phyloP scores from a whole-genome alignment of 2,888 invertebrate species.

The Tipula unca region DNA sequence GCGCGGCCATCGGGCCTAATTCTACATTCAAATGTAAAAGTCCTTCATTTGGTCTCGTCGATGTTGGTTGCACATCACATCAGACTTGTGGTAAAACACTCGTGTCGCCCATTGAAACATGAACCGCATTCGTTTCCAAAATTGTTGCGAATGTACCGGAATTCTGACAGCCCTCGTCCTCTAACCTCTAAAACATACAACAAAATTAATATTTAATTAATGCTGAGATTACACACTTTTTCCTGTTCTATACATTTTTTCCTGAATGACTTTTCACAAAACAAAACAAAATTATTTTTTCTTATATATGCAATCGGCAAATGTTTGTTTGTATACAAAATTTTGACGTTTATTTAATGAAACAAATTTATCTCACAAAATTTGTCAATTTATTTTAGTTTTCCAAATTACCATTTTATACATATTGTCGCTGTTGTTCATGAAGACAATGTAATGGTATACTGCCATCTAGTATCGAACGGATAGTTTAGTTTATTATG shows the following conservation, averaged over 20 bases:
- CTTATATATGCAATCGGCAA: neutral
- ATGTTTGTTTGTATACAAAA: neutral
- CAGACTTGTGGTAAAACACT: slow-evolving; percentile 82
- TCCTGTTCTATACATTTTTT: slow-evolving; percentile 54
- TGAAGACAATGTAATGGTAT: neutral
- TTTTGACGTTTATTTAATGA: neutral
- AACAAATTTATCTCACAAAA: neutral
- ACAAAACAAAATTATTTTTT: slow-evolving; percentile 31
- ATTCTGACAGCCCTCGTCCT: slow-evolving; percentile 69
- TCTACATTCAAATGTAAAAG: slow-evolving; percentile 78
- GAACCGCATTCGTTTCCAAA: slow-evolving; percentile 80
- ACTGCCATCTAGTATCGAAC: neutral
- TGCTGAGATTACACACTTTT: slow-evolving; percentile 43
- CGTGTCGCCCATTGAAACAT: slow-evolving; percentile 70
- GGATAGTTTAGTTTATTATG: neutral
- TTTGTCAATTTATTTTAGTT: too few species aligned
- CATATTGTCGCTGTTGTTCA: neutral
- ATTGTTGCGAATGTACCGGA: slow-evolving; percentile 57
- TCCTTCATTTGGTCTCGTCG: slow-evolving; percentile 82
- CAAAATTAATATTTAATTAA: neutral
- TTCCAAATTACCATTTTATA: too few species aligned
- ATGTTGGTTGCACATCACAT: slow-evolving; percentile 77
- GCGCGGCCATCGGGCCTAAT: slow-evolving; percentile 76
- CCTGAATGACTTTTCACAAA: slow-evolving; percentile 64
- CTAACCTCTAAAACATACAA: slow-evolving; percentile 55